Evolutionary conservation across 2,888 invertebrate genomes (phyloP), one percentile per base, ranked within the genome.

Genomic region (Galeopsomyia nigrocyanea): DNA sequence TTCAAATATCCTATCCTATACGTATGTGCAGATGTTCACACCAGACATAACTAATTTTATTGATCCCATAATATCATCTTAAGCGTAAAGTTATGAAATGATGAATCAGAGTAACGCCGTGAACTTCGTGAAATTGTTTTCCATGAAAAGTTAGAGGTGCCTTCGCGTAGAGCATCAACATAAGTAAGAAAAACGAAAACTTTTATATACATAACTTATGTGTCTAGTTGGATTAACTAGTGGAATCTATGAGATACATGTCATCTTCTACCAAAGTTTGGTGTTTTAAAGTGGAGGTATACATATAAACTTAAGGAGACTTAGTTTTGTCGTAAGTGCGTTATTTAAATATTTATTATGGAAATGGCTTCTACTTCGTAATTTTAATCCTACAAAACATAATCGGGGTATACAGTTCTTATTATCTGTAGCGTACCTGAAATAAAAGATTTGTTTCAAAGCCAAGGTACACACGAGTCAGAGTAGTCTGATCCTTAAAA

Each of bases 131-230:
- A 31, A 5, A 21, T 26, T 50, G 62, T 50, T 49, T 53, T 31
- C 16, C 39, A 56, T 22, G 26, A 55, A 47, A 19, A 47, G 78
- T 73, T 55, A 82, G 77, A 67, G 80, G 76, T 68, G 75, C 73
- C 75, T 83, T 83, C 60, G 81, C 82, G 72, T 82, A 83, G 71
- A 80, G 76, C 79, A 77, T 79, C 82, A 81, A 78, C 69, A 77
- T 77, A 69, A 57, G 6, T 5, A 53, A 31, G n/a, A 26, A 26
- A 26, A 26, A 3, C 26, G 26, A 3, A 26, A 26, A 70, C 55
- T 64, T 68, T 61, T 14, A 16, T 56, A 49, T 55, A 39, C 26
- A 26, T 5, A 49, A 9, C 19, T 3, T 39, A 57, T 46, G 14
- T 71, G 21, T 62, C 50, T 50, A 55, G 14, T 31, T 50, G 13